Conservation (phyloP, 1,140 invertebrate species). For the Daktulosphaira vitifoliae region DNA sequence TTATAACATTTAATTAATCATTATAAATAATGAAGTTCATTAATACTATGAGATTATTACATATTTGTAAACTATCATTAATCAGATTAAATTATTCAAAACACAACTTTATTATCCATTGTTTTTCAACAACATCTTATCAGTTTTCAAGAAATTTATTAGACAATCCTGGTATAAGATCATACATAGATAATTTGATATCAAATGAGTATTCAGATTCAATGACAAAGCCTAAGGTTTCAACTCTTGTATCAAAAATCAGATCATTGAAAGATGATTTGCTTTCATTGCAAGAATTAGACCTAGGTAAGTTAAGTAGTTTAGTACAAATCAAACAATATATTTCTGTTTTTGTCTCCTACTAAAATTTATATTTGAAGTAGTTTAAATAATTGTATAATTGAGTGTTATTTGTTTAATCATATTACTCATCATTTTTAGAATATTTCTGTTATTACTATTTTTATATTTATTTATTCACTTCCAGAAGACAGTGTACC, state of each 20-base stretch:
- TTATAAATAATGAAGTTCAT: too few relatives aligned
- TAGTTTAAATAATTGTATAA: neutral
- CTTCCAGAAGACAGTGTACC: too few relatives aligned
- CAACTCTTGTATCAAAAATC: neutral
- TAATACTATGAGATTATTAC: neutral
- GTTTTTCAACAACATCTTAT: neutral
- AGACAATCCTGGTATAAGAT: neutral
- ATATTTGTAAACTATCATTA: neutral
- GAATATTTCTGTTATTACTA: too few relatives aligned
- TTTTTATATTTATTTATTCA: too few relatives aligned
- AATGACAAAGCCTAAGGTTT: slow-evolving; percentile 11
- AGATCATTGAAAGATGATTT: slow-evolving; percentile 6
- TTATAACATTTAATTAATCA: too few relatives aligned
- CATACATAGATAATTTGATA: slow-evolving; percentile 7
- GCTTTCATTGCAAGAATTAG: slow-evolving; percentile 5
- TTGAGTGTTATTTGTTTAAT: slow-evolving; percentile 9
- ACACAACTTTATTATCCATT: neutral
- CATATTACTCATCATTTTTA: too few relatives aligned
- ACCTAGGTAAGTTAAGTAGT: slow-evolving; percentile 1
- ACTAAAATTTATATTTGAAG: neutral
- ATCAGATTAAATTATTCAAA: neutral
- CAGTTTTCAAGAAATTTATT: neutral
- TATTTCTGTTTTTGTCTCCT: neutral
- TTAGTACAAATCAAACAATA: neutral
- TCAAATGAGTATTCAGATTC: neutral